Percentiles rank a stretch among this genome's conserved stretches.
Conservation (phyloP, 2,797 vertebrate genomes). For the Scyliorhinus canicula region DNA sequence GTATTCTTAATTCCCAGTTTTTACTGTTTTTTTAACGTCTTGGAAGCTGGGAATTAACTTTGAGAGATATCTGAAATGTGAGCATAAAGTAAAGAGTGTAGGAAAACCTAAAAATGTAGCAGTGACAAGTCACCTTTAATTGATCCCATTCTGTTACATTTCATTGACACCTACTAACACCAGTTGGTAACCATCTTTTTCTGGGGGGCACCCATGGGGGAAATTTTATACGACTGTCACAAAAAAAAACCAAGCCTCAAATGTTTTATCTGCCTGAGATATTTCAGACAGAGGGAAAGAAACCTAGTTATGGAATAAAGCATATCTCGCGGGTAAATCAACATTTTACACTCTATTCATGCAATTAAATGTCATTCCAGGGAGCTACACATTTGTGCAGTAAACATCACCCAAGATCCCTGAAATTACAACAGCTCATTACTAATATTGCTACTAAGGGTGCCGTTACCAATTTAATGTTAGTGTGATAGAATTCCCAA, state of each 20-base stretch:
- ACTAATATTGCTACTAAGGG: background rate
- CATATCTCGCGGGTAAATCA: background rate
- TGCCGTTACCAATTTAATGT: background rate
- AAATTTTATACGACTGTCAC: background rate
- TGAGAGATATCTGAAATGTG: background rate
- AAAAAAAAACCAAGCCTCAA: background rate
- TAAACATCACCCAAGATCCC: background rate
- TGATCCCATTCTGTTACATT: background rate
- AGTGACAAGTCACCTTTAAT: background rate
- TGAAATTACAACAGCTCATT: background rate
- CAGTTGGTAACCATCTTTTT: background rate
- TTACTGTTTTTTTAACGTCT: background rate
- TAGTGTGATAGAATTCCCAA: background rate
- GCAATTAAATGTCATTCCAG: background rate
- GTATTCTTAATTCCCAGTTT: no score
- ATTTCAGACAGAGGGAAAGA: background rate
- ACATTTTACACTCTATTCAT: background rate
- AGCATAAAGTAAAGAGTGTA: background rate
- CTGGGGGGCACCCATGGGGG: background rate
- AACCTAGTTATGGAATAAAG: background rate
- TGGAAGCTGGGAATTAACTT: background rate
- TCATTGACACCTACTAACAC: background rate
- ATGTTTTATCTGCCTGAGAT: background rate
- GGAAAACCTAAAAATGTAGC: background rate
- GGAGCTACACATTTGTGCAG: background rate